Evolutionary conservation across 2,113 vertebrate genomes (phyloP).

Genomic region (Tiliqua scincoides): DNA sequence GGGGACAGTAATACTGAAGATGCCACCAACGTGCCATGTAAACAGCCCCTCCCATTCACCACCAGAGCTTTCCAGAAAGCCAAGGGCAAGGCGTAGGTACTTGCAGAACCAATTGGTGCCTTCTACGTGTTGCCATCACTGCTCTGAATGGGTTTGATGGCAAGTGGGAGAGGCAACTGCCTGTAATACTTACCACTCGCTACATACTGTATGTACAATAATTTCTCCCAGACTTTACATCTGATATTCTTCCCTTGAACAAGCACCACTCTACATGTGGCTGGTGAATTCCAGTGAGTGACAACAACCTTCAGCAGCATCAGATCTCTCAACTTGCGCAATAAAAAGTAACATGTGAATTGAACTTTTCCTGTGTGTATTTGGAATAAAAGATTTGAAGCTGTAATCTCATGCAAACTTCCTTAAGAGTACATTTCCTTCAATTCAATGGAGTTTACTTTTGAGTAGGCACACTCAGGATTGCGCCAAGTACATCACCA

Average conservation of each 20-base stretch:
- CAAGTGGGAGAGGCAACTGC: too few relatives aligned
- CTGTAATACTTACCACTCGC: too few relatives aligned
- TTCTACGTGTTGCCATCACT: too few relatives aligned
- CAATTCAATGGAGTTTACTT: not conserved
- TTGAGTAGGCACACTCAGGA: not conserved
- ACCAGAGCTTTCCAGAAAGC: too few relatives aligned
- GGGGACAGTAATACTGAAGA: too few relatives aligned
- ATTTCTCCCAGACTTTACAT: not conserved
- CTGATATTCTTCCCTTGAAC: not conserved
- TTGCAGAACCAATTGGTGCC: too few relatives aligned
- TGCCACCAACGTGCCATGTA: too few relatives aligned
- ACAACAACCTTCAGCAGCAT: not conserved
- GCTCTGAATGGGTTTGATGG: too few relatives aligned
- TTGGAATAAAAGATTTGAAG: constrained; percentile 6
- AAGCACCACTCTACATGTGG: not conserved
- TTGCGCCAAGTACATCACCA: not conserved
- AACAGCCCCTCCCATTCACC: too few relatives aligned
- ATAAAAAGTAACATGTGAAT: not conserved
- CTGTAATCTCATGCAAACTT: too few relatives aligned
- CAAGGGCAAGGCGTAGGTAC: too few relatives aligned
- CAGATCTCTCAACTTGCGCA: not conserved
- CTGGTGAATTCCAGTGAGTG: not conserved
- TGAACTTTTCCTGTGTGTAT: not conserved
- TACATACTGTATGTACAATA: too few relatives aligned
- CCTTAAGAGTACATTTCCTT: not conserved